These are phyloP conservation scores for Idaea straminata DNA, from an alignment of 2,888 invertebrate genomes.

Conservation along the genomic window DNA sequence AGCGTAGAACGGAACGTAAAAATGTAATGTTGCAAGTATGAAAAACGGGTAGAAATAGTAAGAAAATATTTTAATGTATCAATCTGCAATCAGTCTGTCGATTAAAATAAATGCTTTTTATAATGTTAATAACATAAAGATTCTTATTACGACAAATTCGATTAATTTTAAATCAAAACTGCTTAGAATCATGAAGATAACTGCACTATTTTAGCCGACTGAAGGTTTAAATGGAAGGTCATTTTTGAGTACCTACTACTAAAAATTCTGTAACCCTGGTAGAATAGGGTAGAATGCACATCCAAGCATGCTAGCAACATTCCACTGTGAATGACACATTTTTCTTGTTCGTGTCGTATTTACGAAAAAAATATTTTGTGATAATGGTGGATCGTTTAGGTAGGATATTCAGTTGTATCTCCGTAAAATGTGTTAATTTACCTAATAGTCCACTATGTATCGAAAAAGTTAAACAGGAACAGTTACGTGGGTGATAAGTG, in stretches of 20 bases:
- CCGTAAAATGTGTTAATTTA: slow-evolving; percentile 13
- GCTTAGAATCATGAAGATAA: no score
- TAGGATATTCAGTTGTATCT: slow-evolving; percentile 37
- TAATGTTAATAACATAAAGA: no score
- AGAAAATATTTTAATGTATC: background rate
- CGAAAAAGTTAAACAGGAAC: slow-evolving; percentile 9
- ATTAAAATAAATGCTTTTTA: no score
- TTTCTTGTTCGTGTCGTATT: slow-evolving; percentile 52
- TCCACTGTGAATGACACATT: slow-evolving; percentile 61
- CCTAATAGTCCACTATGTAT: slow-evolving; percentile 2
- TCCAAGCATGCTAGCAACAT: slow-evolving; percentile 33
- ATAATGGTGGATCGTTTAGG: slow-evolving; percentile 79
- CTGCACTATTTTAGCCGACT: no score
- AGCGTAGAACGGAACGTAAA: slow-evolving; percentile 20
- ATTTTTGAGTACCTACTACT: background rate
- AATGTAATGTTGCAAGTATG: slow-evolving; percentile 14
- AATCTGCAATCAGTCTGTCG: no score
- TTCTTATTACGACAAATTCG: no score
- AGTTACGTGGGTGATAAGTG: slow-evolving; percentile 46
- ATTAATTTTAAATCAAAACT: no score
- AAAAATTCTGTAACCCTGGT: no score
- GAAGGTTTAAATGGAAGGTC: background rate
- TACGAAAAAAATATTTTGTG: slow-evolving; percentile 53
- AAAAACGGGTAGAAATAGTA: background rate
- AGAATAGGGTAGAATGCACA: slow-evolving; percentile 2